These are phyloP conservation scores for Uromys caudimaculatus DNA, from an alignment of 2,797 vertebrate genomes.

Conservation along the genomic window DNA sequence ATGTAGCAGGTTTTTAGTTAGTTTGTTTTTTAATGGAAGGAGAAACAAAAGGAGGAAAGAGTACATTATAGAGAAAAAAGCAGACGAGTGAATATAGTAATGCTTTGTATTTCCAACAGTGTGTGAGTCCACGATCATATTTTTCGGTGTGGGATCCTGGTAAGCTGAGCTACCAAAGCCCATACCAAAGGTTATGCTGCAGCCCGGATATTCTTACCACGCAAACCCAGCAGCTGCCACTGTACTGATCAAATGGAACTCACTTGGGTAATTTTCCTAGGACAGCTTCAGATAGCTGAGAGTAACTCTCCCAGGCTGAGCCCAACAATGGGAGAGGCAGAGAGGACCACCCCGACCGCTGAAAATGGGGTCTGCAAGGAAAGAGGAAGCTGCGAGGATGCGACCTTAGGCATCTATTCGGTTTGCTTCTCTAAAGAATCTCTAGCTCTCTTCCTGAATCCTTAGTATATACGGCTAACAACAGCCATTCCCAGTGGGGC, in stretches of 20 bases:
- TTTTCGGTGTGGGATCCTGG: accelerated
- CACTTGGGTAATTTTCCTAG: background rate
- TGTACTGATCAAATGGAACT: background rate
- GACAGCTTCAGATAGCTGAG: background rate
- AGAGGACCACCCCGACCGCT: accelerated
- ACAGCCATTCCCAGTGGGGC: background rate
- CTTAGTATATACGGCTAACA: background rate
- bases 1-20: background rate
- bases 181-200: accelerated
- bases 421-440: background rate
- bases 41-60: no score
- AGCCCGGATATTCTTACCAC: accelerated
- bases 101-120: background rate
- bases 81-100: background rate
- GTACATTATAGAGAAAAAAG: background rate
- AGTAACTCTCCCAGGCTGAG: background rate
- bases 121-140: accelerated
- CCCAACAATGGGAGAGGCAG: accelerated
- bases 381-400: background rate
- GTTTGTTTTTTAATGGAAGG: background rate
- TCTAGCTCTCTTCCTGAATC: background rate
- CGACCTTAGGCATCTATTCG: background rate
- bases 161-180: background rate
- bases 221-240: background rate
- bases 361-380: background rate